These are phyloP conservation scores for Genyomyrus donnyi DNA, from an alignment of 2,113 vertebrate species.

Conservation along the genomic window DNA sequence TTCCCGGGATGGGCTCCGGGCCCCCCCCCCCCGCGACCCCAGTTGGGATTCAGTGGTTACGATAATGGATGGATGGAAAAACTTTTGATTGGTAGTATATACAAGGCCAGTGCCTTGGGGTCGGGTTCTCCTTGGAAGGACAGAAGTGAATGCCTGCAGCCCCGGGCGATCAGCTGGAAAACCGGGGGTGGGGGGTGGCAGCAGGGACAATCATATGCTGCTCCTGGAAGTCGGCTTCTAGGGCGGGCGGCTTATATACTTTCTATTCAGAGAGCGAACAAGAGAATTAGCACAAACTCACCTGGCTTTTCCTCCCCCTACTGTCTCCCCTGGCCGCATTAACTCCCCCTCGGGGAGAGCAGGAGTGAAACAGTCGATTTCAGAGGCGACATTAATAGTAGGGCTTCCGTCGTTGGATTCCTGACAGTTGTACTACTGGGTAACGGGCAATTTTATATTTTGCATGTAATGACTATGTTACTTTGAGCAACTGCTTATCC, in stretches of 20 bases:
- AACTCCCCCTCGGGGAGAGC: not conserved
- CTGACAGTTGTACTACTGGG: not conserved
- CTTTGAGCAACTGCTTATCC: not conserved
- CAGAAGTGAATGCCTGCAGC: not conserved
- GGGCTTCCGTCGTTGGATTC: not conserved
- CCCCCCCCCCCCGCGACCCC: no score
- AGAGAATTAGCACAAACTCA: not conserved
- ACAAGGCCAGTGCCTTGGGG: not conserved
- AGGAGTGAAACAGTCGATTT: not conserved
- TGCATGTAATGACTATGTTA: not conserved
- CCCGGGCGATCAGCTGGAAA: not conserved
- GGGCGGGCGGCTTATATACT: not conserved
- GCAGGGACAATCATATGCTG: not conserved
- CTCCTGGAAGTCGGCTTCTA: not conserved
- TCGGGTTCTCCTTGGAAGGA: not conserved
- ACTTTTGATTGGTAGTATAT: not conserved
- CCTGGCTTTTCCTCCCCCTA: not conserved
- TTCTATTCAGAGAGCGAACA: not conserved
- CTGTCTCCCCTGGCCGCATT: not conserved
- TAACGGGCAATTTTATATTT: not conserved
- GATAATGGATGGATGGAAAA: no score
- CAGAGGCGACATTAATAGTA: not conserved
- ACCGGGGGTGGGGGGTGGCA: not conserved
- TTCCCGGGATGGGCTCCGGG: no score
- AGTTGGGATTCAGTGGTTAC: no score